Conservation (phyloP, 1,140 invertebrate species). For the Sweltsa coloradensis region DNA sequence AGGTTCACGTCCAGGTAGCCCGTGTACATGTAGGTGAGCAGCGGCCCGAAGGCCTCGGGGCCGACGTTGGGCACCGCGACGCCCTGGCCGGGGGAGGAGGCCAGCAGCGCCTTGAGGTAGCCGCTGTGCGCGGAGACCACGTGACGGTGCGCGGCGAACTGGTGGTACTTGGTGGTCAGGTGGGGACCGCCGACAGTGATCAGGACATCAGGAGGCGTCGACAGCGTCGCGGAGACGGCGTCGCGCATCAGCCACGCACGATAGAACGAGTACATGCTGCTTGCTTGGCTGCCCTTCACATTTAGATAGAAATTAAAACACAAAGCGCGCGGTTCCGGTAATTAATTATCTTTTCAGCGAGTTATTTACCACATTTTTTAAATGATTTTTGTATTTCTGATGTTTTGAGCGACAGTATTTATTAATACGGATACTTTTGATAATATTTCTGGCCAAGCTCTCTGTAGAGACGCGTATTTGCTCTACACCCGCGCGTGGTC, state of each 20-base stretch:
- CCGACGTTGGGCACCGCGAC: slow-evolving; percentile 41
- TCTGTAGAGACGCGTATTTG: too few species aligned
- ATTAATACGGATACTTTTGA: too few species aligned
- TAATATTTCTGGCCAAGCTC: too few species aligned
- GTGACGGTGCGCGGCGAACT: slow-evolving; percentile 51
- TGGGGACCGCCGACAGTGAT: slow-evolving; percentile 38
- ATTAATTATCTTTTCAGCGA: too few species aligned
- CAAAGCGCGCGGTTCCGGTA: too few species aligned
- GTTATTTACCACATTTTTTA: too few species aligned
- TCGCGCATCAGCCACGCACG: slow-evolving; percentile 45
- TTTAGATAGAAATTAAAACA: too few species aligned
- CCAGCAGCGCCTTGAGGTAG: slow-evolving; percentile 44
- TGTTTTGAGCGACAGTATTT: too few species aligned
- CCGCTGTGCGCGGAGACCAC: slow-evolving; percentile 53
- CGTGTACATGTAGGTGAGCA: slow-evolving; percentile 66
- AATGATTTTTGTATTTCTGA: too few species aligned
- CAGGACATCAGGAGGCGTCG: slow-evolving; percentile 43
- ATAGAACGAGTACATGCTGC: slow-evolving; percentile 47
- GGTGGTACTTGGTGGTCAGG: slow-evolving; percentile 15
- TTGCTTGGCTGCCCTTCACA: too few species aligned
- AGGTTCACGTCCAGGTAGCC: slow-evolving; percentile 54
- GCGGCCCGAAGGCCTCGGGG: slow-evolving; percentile 52
- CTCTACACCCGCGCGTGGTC: too few species aligned
- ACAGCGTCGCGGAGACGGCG: slow-evolving; percentile 24
- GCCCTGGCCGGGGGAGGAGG: slow-evolving; percentile 27